Percentiles rank a stretch among this genome's conserved stretches.
Evolutionary conservation across 30 jellyfish, hydroid and myxozoan species (phyloP).

Genomic region (Aurelia aurita complex sp. Pacific): DNA sequence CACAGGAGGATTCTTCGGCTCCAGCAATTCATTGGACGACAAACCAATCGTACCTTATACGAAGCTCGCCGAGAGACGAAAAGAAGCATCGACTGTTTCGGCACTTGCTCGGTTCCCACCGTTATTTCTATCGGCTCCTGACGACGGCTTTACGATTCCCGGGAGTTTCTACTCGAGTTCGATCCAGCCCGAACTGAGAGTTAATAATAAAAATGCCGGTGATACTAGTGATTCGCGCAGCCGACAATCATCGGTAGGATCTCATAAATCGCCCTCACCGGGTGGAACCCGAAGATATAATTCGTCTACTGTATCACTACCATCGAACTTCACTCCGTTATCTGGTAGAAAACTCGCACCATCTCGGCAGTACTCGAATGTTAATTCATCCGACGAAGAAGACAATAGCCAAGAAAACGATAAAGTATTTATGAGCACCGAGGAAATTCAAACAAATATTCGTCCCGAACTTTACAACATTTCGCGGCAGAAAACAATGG

Average conservation of each 20-base stretch:
- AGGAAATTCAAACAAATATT: constrained; percentile 1
- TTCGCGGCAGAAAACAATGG: constrained; percentile 70
- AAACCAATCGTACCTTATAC: constrained; percentile 24
- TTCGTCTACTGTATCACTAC: constrained; percentile 28
- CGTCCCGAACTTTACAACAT: constrained; percentile 79
- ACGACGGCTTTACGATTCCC: constrained; percentile 50
- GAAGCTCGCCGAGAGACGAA: constrained; percentile 33
- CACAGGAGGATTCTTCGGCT: neutral
- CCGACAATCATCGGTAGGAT: constrained; percentile 19
- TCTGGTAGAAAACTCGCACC: neutral
- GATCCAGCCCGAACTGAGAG: constrained; percentile 54
- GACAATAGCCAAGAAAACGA: neutral
- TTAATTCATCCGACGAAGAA: constrained; percentile 25
- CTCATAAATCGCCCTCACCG: constrained; percentile 14
- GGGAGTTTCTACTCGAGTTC: constrained; percentile 37
- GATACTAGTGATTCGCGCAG: neutral
- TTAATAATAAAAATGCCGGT: neutral
- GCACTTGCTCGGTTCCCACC: constrained; percentile 19
- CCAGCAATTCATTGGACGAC: neutral
- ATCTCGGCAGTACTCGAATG: neutral
- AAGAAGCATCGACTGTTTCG: constrained; percentile 1
- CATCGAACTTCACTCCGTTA: constrained; percentile 50
- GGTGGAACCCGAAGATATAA: neutral
- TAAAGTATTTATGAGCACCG: constrained; percentile 7
- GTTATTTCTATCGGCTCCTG: constrained; percentile 22